phyloP scores from a whole-genome alignment of 2,888 invertebrate genomes.

The Brachylomia viminalis region DNA sequence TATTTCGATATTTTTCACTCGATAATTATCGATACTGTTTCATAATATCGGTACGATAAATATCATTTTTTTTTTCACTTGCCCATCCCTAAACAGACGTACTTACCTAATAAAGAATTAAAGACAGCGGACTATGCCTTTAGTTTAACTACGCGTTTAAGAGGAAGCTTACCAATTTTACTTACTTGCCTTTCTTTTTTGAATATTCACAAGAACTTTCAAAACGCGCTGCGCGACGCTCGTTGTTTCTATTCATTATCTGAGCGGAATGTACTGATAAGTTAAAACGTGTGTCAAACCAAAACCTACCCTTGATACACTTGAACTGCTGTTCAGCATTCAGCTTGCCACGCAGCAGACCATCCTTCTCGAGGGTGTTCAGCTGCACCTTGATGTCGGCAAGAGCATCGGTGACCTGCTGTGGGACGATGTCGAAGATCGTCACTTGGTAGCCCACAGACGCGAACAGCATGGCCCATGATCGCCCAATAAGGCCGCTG shows the following conservation, averaged over 20 bases:
- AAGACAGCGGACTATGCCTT: neutral
- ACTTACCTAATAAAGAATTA: neutral
- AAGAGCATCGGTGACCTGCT: constrained; percentile 94
- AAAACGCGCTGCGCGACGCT: neutral
- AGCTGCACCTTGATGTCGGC: constrained; percentile 94
- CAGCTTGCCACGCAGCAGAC: constrained; percentile 94
- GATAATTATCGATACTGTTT: no score
- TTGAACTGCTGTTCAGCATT: constrained; percentile 93
- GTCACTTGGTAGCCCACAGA: constrained; percentile 97
- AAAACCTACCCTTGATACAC: constrained; percentile 93
- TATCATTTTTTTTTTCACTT: no score
- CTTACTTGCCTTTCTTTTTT: neutral
- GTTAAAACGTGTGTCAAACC: neutral
- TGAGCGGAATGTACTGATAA: neutral
- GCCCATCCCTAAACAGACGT: no score
- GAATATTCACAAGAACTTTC: neutral
- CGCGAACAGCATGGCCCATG: constrained; percentile 99
- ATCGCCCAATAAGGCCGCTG: constrained; percentile 98
- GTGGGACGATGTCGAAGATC: constrained; percentile 95
- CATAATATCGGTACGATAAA: no score
- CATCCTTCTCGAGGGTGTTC: constrained; percentile 92
- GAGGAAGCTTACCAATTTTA: neutral
- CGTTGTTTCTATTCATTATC: neutral
- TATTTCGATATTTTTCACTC: no score
- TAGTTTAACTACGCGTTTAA: neutral